Conservation (phyloP, 1,140 invertebrate genomes). For the Drosophila arawakana region DNA sequence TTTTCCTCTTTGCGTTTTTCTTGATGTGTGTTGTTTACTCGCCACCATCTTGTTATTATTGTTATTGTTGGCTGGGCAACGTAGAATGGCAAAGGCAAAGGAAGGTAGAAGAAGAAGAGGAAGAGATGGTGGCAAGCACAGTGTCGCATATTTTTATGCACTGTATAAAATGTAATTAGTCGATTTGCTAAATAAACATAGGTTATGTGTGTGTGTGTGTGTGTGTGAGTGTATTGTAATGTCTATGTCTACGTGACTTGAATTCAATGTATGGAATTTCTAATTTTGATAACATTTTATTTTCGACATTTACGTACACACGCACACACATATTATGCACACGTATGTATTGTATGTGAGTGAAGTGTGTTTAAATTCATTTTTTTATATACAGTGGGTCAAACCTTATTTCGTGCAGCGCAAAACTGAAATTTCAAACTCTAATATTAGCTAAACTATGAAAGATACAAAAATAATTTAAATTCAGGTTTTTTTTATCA, state of each 20-base stretch:
- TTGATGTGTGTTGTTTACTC: slow-evolving; percentile 11
- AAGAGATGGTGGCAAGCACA: background rate
- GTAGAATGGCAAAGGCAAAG: background rate
- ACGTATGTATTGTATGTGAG: background rate
- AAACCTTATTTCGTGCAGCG: no score
- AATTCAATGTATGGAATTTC: slow-evolving; percentile 34
- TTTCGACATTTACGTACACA: slow-evolving; percentile 10
- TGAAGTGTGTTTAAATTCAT: background rate
- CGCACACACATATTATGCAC: no score
- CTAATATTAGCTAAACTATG: no score
- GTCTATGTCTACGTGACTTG: slow-evolving; percentile 24
- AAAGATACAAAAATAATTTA: no score
- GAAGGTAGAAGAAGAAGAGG: background rate
- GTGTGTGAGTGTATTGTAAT: slow-evolving; percentile 21
- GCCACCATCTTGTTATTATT: slow-evolving; percentile 1
- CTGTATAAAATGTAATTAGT: slow-evolving; percentile 38
- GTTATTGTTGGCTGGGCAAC: slow-evolving; percentile 6
- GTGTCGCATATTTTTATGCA: slow-evolving; percentile 23
- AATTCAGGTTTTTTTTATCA: no score
- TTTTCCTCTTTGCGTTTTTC: background rate
- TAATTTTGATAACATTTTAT: slow-evolving; percentile 42
- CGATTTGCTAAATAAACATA: slow-evolving; percentile 6
- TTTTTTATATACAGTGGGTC: no score
- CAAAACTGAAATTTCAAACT: no score
- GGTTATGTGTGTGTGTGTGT: slow-evolving; percentile 20